Base-by-base conservation (phyloP, 2,113 vertebrate species). In the Rhodinocichla rosea region DNA sequence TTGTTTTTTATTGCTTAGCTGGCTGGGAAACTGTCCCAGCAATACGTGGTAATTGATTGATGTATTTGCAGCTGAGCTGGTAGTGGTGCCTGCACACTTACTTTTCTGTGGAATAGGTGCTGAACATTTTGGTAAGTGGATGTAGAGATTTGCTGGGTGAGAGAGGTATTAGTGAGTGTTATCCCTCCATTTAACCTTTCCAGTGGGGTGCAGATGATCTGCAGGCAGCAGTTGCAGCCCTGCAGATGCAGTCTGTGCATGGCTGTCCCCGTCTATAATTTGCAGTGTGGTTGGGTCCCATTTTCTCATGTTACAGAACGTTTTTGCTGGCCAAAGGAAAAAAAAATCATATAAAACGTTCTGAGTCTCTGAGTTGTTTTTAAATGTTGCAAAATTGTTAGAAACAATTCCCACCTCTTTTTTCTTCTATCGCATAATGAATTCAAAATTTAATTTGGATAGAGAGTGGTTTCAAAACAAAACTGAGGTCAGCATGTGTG, bases 21-120 rank as follows among this genome's bases (percentile, higher is more conserved):
- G 15, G 14, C 63, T 32, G 15, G 40, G 42, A 70, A 53, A 3
- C 50, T 57, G 42, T 28, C 39, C 52, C 49, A 53, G 47, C 39
- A 32, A 1, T 47, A 9, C 0, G 0, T 27, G 42, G 39, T 15
- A 13, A 7, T 14, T 15, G 18, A 8, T 59, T 12, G 45, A 19
- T 50, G 1, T 9, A 5, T 55, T 57, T 75, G 68, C 37, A 63
- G 81, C 28, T 77, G 77, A 64, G 33, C 40, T 77, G 63, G 11
- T 32, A 10, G 33, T 32, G 24, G 37, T 68, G 52, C 15, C 24
- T 52, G 15, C 22, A 45, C 24, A 1, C 18, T 47, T 55, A 3
- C 7, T 73, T 75, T 88, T 56, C 55, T 60, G 44, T 83, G 65
- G 32, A 52, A 62, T 64, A 23, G 55, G 27, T 37, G 79, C 22